Evolutionary conservation across 2,888 invertebrate genomes (phyloP).

Genomic region (Chironomus riparius): DNA sequence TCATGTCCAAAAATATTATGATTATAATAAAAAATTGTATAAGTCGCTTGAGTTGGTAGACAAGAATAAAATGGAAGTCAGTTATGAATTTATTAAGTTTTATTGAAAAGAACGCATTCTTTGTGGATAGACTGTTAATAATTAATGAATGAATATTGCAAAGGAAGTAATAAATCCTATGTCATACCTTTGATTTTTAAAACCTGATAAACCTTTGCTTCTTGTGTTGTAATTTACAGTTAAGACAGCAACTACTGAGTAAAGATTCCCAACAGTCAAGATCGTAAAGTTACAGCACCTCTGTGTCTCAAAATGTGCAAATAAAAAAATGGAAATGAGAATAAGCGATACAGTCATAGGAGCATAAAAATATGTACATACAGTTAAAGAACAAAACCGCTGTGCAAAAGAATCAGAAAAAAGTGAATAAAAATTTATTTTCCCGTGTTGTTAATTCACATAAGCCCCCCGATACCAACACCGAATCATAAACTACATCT

Average conservation of each 20-base stretch:
- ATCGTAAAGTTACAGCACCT: too few relatives aligned
- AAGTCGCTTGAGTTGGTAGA: neutral
- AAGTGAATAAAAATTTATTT: conserved; percentile 7
- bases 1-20: neutral
- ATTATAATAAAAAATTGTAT: neutral
- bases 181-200: too few relatives aligned
- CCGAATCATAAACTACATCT: neutral
- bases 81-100: too few relatives aligned
- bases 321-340: neutral
- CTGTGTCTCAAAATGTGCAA: neutral
- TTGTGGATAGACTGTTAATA: too few relatives aligned
- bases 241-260: too few relatives aligned
- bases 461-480: neutral
- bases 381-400: neutral
- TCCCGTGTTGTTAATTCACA: neutral
- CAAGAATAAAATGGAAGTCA: neutral
- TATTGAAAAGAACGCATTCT: too few relatives aligned
- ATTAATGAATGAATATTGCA: too few relatives aligned
- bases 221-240: too few relatives aligned
- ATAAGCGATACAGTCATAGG: neutral
- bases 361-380: neutral
- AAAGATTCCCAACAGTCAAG: neutral
- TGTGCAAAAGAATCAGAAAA: neutral
- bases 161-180: too few relatives aligned
- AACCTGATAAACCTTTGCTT: too few relatives aligned